A percentile compares a stretch with the other conserved stretches of the same genome.
These are phyloP conservation scores for Ophion ellenae DNA, from an alignment of 2,888 invertebrate genomes.

Conservation along the genomic window DNA sequence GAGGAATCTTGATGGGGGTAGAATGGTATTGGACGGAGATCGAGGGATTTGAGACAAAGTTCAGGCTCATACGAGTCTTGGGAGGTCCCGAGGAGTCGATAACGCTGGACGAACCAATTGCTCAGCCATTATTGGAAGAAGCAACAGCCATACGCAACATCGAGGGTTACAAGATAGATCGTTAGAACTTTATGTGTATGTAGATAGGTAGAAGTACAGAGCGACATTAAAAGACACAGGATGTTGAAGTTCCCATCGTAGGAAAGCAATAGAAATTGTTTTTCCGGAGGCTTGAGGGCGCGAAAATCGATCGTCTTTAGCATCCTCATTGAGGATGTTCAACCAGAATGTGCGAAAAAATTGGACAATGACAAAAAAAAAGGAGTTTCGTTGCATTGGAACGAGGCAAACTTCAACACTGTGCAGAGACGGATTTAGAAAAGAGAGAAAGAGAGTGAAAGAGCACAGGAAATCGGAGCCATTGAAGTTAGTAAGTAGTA, in stretches of 20 bases:
- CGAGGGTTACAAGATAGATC: slow-evolving; percentile 24
- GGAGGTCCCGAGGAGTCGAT: slow-evolving; percentile 3
- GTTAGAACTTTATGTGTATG: not conserved
- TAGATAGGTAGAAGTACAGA: slow-evolving; percentile 46
- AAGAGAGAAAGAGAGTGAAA: slow-evolving; percentile 10
- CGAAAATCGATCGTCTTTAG: not conserved
- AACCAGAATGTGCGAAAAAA: not conserved
- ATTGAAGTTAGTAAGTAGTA: slow-evolving; percentile 39
- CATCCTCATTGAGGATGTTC: not conserved
- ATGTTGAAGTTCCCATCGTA: not conserved
- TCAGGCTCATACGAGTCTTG: not conserved
- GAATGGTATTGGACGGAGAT: slow-evolving; percentile 13
- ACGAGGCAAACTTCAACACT: not conserved
- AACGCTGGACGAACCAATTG: slow-evolving; percentile 1
- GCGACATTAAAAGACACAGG: slow-evolving; percentile 38
- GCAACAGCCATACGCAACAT: slow-evolving; percentile 63
- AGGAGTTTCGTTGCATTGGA: not conserved
- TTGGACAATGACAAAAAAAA: not conserved
- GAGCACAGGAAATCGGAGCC: slow-evolving; percentile 42
- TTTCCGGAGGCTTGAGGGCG: not conserved
- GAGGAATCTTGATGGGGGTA: not conserved
- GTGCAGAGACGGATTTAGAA: slow-evolving; percentile 13
- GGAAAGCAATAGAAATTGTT: not conserved
- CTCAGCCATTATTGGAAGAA: slow-evolving; percentile 48
- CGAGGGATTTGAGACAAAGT: slow-evolving; percentile 9